Conservation (phyloP, 2,113 vertebrate species). For the Pao palembangensis region DNA sequence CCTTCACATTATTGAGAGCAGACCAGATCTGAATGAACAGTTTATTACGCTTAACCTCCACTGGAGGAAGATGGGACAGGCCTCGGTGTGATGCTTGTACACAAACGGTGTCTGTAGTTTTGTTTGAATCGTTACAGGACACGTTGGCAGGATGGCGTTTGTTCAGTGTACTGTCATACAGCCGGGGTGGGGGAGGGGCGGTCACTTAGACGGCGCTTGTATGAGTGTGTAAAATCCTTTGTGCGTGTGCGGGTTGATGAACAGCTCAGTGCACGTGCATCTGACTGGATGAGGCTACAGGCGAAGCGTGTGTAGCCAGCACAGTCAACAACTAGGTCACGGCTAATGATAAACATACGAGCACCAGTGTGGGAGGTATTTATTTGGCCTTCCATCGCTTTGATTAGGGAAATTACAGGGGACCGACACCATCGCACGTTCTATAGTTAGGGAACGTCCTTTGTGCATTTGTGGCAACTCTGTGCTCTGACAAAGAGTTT, state of each 20-base stretch:
- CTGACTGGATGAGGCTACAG: not conserved
- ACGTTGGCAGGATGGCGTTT: constrained; percentile 5
- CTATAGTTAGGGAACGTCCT: not conserved
- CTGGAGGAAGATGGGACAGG: constrained; percentile 1
- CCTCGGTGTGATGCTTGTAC: constrained; percentile 1
- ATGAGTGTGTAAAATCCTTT: constrained; percentile 30
- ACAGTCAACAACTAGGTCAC: constrained; percentile 2
- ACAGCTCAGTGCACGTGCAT: not conserved
- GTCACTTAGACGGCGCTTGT: constrained; percentile 14
- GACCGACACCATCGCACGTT: not conserved
- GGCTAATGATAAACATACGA: constrained; percentile 31
- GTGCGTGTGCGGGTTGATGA: not conserved
- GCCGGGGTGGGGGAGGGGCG: constrained; percentile 25
- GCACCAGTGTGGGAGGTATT: not conserved
- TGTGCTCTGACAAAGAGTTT: constrained; percentile 30
- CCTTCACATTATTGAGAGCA: constrained; percentile 31
- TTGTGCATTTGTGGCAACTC: constrained; percentile 32
- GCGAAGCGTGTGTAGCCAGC: constrained; percentile 1
- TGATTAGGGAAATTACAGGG: not conserved
- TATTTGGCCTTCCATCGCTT: constrained; percentile 17
- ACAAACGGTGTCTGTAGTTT: constrained; percentile 4
- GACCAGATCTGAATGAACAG: constrained; percentile 39
- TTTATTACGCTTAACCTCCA: constrained; percentile 14
- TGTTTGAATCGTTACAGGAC: not conserved
- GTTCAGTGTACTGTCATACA: constrained; percentile 21